Evolutionary conservation across 2,888 invertebrate species (phyloP).

Genomic region (Megalurothrips usitatus): DNA sequence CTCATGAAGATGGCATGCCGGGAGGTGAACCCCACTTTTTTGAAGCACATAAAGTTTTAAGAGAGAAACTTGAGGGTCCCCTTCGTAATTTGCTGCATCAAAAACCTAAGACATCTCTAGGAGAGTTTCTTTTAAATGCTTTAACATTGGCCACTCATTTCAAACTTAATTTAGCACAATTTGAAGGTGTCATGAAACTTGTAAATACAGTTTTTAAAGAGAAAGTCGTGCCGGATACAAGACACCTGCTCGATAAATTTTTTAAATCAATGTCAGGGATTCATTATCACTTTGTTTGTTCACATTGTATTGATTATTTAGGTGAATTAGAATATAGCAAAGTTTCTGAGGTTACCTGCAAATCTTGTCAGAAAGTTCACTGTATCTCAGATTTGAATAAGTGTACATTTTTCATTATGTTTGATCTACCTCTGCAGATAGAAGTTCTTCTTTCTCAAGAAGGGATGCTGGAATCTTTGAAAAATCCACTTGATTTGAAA

Average conservation of each 20-base stretch:
- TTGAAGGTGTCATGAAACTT: neutral
- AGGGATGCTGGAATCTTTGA: neutral
- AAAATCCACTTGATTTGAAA: neutral
- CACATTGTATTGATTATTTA: neutral
- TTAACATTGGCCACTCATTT: neutral
- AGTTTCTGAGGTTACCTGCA: neutral
- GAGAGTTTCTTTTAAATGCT: too few species aligned
- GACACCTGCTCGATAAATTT: too few species aligned
- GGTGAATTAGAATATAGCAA: too few species aligned
- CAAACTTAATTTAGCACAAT: neutral
- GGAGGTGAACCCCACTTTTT: too few species aligned
- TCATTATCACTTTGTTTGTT: neutral
- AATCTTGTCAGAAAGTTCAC: neutral
- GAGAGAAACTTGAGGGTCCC: too few species aligned
- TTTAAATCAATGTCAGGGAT: neutral
- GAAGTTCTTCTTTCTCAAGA: neutral
- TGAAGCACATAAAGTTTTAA: too few species aligned
- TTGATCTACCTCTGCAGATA: neutral
- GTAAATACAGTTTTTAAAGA: neutral
- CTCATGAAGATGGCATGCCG: too few species aligned
- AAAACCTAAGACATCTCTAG: too few species aligned
- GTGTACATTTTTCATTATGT: neutral
- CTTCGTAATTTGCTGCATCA: too few species aligned
- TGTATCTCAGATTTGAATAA: neutral
- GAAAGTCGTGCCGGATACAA: neutral